phyloP scores from a whole-genome alignment of 2,888 invertebrate species.

The Orthonychiurus folsomi region DNA sequence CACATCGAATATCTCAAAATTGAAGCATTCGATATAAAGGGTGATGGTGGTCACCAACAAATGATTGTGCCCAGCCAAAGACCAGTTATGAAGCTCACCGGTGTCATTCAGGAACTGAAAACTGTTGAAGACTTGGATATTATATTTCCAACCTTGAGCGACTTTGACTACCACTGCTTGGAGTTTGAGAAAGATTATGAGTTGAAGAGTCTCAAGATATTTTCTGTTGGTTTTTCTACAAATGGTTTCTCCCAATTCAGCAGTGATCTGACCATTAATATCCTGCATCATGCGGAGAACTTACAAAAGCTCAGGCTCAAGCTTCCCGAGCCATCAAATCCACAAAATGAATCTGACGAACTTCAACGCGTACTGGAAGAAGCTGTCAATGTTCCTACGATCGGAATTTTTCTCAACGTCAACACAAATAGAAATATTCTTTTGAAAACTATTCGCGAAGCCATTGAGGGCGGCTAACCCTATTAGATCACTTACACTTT shows the following conservation, averaged over 20 bases:
- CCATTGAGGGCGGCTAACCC: too few relatives aligned
- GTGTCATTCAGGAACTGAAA: not conserved
- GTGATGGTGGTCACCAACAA: too few relatives aligned
- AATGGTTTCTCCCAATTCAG: not conserved
- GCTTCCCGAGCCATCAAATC: not conserved
- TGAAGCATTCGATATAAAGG: too few relatives aligned
- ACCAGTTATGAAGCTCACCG: not conserved
- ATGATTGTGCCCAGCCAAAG: too few relatives aligned
- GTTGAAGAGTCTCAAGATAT: not conserved
- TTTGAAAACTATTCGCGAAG: too few relatives aligned
- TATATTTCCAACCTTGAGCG: not conserved
- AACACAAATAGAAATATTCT: too few relatives aligned
- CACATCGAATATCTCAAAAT: too few relatives aligned
- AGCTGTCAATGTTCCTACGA: not conserved
- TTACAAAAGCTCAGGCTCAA: not conserved
- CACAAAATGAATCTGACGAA: not conserved
- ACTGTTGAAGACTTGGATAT: not conserved
- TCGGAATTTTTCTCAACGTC: not conserved
- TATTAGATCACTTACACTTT: too few relatives aligned
- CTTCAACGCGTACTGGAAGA: not conserved
- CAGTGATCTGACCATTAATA: not conserved
- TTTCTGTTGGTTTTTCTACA: not conserved
- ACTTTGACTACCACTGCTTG: not conserved
- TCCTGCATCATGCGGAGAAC: not conserved
- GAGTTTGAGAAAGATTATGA: not conserved